Percentiles rank a stretch among this genome's conserved stretches.
Conservation (phyloP, 2,797 vertebrate genomes). For the Nasua narica region DNA sequence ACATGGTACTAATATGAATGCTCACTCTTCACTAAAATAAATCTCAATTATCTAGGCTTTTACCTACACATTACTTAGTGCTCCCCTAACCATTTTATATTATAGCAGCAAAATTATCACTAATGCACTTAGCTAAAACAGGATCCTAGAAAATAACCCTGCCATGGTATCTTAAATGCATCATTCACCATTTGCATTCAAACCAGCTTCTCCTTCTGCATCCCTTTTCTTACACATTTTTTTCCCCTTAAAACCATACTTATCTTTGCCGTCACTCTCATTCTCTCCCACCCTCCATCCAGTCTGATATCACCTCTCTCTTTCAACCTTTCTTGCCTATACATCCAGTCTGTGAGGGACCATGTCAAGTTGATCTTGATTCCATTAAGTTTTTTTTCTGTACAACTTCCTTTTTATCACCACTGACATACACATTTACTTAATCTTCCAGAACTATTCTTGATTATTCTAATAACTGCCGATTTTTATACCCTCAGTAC, state of each 20-base stretch:
- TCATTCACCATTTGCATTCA: neutral
- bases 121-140: neutral
- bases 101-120: neutral
- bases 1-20: neutral
- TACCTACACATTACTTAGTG: neutral
- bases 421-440: neutral
- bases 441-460: neutral
- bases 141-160: neutral
- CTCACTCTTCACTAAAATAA: constrained; percentile 8
- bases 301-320: neutral
- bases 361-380: neutral
- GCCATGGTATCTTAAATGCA: neutral
- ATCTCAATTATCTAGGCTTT: constrained; percentile 3
- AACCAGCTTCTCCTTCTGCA: neutral
- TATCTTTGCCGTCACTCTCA: neutral
- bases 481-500: neutral
- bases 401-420: neutral
- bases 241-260: neutral
- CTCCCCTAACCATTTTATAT: neutral
- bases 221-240: neutral
- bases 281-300: neutral
- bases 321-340: neutral
- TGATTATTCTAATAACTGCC: neutral
- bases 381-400: neutral
- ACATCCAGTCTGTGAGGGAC: neutral